A percentile compares a stretch with the other conserved stretches of the same genome.
Evolutionary conservation across 2,797 vertebrate genomes (phyloP).

Genomic region (Calcarius lapponicus): DNA sequence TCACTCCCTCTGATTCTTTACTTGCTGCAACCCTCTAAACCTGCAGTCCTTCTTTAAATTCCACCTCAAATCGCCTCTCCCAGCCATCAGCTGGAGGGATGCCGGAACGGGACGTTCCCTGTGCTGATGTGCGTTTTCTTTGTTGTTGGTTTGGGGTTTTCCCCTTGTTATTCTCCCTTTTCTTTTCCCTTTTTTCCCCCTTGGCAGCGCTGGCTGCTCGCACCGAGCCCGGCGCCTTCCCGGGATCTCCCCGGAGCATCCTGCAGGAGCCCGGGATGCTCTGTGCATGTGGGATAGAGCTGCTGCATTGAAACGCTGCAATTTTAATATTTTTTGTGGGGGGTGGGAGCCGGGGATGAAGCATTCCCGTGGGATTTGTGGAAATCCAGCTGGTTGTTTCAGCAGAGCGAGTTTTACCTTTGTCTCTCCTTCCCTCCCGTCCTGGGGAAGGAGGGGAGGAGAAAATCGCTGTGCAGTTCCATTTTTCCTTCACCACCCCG

Average conservation of each 20-base stretch:
- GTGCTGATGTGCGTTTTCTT: fast-evolving
- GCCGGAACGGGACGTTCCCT: not conserved
- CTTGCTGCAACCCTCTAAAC: not conserved
- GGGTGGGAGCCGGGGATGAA: fast-evolving
- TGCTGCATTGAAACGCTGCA: fast-evolving
- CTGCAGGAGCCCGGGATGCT: not conserved
- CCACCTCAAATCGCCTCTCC: not conserved
- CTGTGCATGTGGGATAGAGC: not conserved
- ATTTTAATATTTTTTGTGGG: fast-evolving
- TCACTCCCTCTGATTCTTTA: fast-evolving
- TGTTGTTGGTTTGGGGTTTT: no score
- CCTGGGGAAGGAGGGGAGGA: not conserved
- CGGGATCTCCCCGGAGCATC: not conserved
- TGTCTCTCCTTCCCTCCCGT: not conserved
- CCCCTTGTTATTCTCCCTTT: no score
- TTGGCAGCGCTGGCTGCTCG: not conserved
- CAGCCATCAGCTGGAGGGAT: fast-evolving
- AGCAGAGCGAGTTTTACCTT: not conserved
- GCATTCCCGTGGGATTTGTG: not conserved
- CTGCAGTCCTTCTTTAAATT: not conserved
- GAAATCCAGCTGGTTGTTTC: not conserved
- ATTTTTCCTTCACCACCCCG: not conserved
- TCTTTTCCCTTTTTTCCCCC: no score
- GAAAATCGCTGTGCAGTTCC: not conserved
- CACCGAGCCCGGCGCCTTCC: not conserved